A percentile compares a stretch with the other conserved stretches of the same genome.
phyloP scores from a whole-genome alignment of 1,140 invertebrate genomes.

The Mercenaria mercenaria region DNA sequence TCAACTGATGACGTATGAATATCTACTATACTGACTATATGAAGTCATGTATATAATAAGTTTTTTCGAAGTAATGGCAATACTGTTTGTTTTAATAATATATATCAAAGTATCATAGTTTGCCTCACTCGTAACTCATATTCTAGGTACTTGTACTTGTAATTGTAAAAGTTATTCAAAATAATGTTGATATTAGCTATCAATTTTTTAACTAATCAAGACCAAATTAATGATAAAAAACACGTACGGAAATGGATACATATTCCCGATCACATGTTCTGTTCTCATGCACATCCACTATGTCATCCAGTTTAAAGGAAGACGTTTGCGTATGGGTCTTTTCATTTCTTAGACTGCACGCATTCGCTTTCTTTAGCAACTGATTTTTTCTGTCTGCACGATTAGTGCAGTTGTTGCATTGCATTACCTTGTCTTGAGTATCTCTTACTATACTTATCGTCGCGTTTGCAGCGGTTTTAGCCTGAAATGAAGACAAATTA shows the following conservation, averaged over 20 bases:
- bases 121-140: too few relatives aligned
- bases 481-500: conserved; percentile 1
- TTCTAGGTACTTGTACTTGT: too few relatives aligned
- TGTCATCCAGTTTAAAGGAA: not conserved
- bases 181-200: too few relatives aligned
- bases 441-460: not conserved
- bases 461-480: conserved; percentile 30
- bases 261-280: not conserved
- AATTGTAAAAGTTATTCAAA: too few relatives aligned
- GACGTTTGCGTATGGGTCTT: not conserved
- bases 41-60: too few relatives aligned
- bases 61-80: too few relatives aligned
- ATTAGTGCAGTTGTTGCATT: conserved; percentile 22
- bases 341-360: not conserved
- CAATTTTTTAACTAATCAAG: too few relatives aligned
- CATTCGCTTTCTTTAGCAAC: conserved; percentile 20
- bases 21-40: too few relatives aligned
- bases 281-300: not conserved
- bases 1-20: too few relatives aligned
- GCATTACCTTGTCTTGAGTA: not conserved
- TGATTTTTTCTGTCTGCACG: not conserved
- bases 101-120: too few relatives aligned
- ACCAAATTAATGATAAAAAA: too few relatives aligned
- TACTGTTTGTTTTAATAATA: too few relatives aligned
- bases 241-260: not conserved